Base-by-base conservation (phyloP, 2,113 vertebrate genomes). In the Semnornis frantzii region DNA sequence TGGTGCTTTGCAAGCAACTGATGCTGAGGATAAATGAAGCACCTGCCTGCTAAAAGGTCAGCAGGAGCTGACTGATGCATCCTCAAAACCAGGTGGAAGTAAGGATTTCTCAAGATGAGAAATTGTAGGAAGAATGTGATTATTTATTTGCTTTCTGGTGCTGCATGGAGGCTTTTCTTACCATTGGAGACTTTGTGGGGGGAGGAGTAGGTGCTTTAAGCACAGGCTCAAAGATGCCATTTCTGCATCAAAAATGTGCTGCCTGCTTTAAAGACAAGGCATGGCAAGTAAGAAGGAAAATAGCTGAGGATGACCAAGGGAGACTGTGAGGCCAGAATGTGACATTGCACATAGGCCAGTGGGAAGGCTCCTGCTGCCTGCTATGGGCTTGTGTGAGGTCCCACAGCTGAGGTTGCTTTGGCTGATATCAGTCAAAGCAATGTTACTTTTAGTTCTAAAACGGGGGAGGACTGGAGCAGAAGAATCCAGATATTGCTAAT, bases 71-170 rank as follows among this genome's bases (percentile, higher is more conserved):
- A 39, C 46, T 55, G 81, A 57, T 52, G 69, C 39, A 73, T 88
- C 65, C 76, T 84, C 91, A 86, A 63, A 90, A 50, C 50, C 58
- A 25, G 59, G 71, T 72, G 46, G 70, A 85, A 42, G 30, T 11
- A 50, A 80, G 0, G 58, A 7, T 87, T 89, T 94, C 81, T 94
- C 66, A 34, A 68, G 65, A 44, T 81, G 73, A 88, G 85, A 92
- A 94, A 54, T 3, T 10, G 55, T 46, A 70, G 68, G 66, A 58
- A 83, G 72, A 89, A 79, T 30, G 34, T 50, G 62, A 58, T 90
- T 94, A 91, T 94, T 94, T 95, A 88, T 91, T 89, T 89, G 59
- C 24, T 80, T 93, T 89, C 66, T 66, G 72, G 81, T 94, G 75
- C 85, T 93, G 60, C 52, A 30, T 62, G 84, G 82, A 87, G 69